These are phyloP conservation scores for Ectropis grisescens DNA, from an alignment of 1,140 invertebrate genomes.

Conservation along the genomic window DNA sequence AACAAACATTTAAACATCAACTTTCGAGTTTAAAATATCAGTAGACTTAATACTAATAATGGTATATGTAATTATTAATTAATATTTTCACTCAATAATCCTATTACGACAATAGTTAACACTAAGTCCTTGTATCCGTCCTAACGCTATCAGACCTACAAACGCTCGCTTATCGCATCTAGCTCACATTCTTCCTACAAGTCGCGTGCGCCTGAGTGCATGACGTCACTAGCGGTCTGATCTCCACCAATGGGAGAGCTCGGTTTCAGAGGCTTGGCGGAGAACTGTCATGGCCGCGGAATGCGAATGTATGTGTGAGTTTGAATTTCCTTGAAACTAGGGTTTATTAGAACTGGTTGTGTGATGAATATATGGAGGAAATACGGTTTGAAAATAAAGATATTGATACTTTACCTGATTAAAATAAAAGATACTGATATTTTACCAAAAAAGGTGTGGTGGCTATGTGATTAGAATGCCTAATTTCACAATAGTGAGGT, in stretches of 20 bases:
- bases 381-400: not conserved
- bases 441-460: too few species aligned
- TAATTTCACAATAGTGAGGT: too few species aligned
- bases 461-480: too few species aligned
- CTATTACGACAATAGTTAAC: not conserved
- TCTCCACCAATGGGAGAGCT: conserved; percentile 28
- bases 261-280: conserved; percentile 37
- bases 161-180: too few species aligned
- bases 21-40: not conserved
- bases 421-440: too few species aligned
- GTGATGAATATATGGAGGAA: not conserved
- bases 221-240: conserved; percentile 48
- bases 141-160: too few species aligned
- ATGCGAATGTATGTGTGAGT: not conserved
- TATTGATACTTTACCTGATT: not conserved
- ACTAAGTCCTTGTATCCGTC: not conserved
- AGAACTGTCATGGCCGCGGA: conserved; percentile 35
- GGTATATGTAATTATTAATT: not conserved
- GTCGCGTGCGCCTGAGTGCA: conserved; percentile 30
- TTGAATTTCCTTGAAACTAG: not conserved
- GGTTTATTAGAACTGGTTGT: not conserved
- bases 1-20: too few species aligned
- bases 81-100: not conserved
- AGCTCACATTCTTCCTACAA: conserved; percentile 14
- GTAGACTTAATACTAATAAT: not conserved